Base-by-base conservation (phyloP, 2,797 vertebrate species). In the Prionace glauca region DNA sequence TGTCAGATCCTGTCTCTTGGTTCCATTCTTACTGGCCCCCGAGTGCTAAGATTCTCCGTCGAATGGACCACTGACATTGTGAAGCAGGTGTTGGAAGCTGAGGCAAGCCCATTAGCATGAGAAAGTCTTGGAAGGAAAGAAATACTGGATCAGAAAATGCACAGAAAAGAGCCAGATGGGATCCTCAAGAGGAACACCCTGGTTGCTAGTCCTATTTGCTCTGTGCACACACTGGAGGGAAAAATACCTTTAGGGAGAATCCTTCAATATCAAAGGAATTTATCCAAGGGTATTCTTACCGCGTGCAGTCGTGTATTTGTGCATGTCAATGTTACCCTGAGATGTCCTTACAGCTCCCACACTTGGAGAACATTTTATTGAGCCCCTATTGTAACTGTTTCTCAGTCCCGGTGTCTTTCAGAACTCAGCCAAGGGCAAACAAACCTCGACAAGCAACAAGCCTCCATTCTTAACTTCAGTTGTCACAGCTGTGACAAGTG, bases 341-440 rank as follows among this genome's bases (percentile, higher is more conserved):
- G 45, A 56, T 97, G 98, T 97, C 97, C 96, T 96, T 96, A 97
- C 97, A 97, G 95, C 96, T 96, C 97, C 97, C 97, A 96, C 96
- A 96, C 97, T 97, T 96, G 96, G 96, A 96, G 32, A 96, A 95
- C 97, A 95, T 97, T 98, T 97, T 97, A 97, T 98, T 97, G 97
- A 97, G 96, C 97, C 95, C 96, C 67, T 96, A 84, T 97, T 98
- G 98, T 98, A 98, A 98, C 97, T 97, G 97, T 98, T 56, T 98
- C 97, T 97, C 96, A 96, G 97, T 98, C 97, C 97, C 96, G 96
- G 96, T 97, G 97, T 98, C 98, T 98, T 98, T 98, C 97, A 98
- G 98, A 56, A 99, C 98, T 98, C 98, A 98, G 98, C 98, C 98
- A 98, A 98, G 98, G 98, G 98, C 98, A 99, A 99, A 99, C 98